Conservation (phyloP, 2,888 invertebrate species). For the Lucinisca nassula region DNA sequence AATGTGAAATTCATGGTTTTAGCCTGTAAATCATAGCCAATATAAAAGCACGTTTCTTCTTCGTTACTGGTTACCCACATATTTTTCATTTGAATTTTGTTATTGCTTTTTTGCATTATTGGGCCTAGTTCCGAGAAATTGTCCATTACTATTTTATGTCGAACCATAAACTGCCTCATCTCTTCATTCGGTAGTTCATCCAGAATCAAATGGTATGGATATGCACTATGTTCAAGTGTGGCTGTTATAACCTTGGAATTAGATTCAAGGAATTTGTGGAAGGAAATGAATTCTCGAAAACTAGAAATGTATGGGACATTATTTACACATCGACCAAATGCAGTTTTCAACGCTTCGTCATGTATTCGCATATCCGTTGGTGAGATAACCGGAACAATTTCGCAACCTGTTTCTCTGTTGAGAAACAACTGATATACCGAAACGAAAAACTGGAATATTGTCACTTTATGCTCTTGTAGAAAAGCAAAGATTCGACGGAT, state of each 20-base stretch:
- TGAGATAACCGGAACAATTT: not conserved
- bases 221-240: not conserved
- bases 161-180: not conserved
- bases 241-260: not conserved
- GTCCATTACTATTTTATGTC: constrained; percentile 6
- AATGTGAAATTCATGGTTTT: not conserved
- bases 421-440: not conserved
- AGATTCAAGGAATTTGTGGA: not conserved
- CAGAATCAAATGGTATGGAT: not conserved
- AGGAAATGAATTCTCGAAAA: not conserved
- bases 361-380: not conserved
- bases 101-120: not conserved
- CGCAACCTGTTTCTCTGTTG: not conserved
- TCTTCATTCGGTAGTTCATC: not conserved
- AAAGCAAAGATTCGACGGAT: not conserved
- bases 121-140: not conserved
- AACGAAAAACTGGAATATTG: not conserved
- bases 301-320: not conserved
- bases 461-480: not conserved
- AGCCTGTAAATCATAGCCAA: not conserved
- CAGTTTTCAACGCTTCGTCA: not conserved
- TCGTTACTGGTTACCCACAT: not conserved
- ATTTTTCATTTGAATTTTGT: not conserved
- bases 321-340: not conserved
- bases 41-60: not conserved